A percentile compares a stretch with the other conserved stretches of the same genome.
Evolutionary conservation across 2,888 invertebrate genomes (phyloP).

Genomic region (Gari tellinella): DNA sequence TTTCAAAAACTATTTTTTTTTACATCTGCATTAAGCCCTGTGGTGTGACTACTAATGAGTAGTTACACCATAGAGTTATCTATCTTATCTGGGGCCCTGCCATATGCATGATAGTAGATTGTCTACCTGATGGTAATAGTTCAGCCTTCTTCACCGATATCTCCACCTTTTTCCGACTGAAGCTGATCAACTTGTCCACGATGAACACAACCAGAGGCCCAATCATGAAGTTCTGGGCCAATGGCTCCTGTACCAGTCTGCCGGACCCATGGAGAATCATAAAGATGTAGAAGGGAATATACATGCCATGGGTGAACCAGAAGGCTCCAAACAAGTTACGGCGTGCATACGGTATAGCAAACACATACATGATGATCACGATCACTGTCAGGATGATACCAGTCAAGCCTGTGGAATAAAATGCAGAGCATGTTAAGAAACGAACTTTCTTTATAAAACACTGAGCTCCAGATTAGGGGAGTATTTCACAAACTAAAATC

Average conservation of each 20-base stretch:
- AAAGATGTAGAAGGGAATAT: constrained; percentile 87
- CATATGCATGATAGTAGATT: too few relatives aligned
- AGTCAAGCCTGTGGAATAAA: constrained; percentile 85
- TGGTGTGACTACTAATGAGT: too few relatives aligned
- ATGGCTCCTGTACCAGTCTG: constrained; percentile 86
- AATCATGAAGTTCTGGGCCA: constrained; percentile 86
- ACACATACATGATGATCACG: constrained; percentile 86
- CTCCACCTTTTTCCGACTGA: constrained; percentile 87
- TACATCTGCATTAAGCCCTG: too few relatives aligned
- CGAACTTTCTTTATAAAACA: too few relatives aligned
- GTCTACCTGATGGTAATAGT: constrained; percentile 87
- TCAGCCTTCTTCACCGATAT: constrained; percentile 87
- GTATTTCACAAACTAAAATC: too few relatives aligned
- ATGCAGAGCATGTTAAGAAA: background rate
- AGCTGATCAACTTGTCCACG: constrained; percentile 87
- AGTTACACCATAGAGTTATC: too few relatives aligned
- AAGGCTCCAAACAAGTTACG: constrained; percentile 87
- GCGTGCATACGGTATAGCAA: constrained; percentile 86
- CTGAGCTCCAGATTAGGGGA: too few relatives aligned
- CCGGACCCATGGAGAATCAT: constrained; percentile 87
- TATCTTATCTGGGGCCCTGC: too few relatives aligned
- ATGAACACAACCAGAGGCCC: constrained; percentile 87
- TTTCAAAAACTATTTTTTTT: too few relatives aligned
- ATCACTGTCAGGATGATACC: constrained; percentile 86
- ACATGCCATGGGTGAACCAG: constrained; percentile 87